A percentile compares a stretch with the other conserved stretches of the same genome.
phyloP scores from a whole-genome alignment of 2,797 vertebrate genomes.

The Chelon auratus region DNA sequence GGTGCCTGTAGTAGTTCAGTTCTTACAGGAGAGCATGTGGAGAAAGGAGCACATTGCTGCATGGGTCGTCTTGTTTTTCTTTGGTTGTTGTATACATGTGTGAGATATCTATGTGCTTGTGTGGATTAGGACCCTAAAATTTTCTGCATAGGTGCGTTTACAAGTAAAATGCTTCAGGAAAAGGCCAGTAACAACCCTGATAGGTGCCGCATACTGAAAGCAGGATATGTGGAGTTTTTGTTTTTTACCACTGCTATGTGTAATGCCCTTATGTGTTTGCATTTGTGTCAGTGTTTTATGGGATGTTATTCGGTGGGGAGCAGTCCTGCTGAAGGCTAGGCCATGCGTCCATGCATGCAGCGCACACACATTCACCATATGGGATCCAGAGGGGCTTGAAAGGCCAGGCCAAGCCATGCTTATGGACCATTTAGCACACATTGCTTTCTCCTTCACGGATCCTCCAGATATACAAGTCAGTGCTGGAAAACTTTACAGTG shows the following conservation, averaged over 20 bases:
- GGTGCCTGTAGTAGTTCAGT: slow-evolving; percentile 58
- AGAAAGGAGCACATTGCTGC: slow-evolving; percentile 45
- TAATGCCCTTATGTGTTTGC: slow-evolving; percentile 37
- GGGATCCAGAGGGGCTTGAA: slow-evolving; percentile 67
- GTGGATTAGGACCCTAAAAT: not conserved
- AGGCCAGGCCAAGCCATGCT: slow-evolving; percentile 60
- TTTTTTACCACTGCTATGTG: slow-evolving; percentile 1
- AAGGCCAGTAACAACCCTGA: not conserved
- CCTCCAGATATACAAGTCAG: slow-evolving; percentile 46
- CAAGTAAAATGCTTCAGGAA: not conserved
- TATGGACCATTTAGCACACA: slow-evolving; percentile 80
- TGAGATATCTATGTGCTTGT: slow-evolving; percentile 12
- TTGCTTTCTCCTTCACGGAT: slow-evolving; percentile 74
- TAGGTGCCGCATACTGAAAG: slow-evolving; percentile 9
- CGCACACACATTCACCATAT: slow-evolving; percentile 68
- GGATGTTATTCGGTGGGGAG: slow-evolving; percentile 67
- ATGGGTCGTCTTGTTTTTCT: slow-evolving; percentile 47
- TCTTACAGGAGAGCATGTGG: slow-evolving; percentile 45
- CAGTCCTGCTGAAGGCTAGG: slow-evolving; percentile 60
- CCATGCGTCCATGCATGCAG: slow-evolving; percentile 74
- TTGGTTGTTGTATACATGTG: slow-evolving; percentile 22
- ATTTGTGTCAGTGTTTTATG: slow-evolving; percentile 68
- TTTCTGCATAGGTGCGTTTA: slow-evolving; percentile 1
- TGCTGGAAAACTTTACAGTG: slow-evolving; percentile 65
- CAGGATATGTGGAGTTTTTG: not conserved